phyloP scores from a whole-genome alignment of 2,797 vertebrate species.

The Sebastes vulpes region DNA sequence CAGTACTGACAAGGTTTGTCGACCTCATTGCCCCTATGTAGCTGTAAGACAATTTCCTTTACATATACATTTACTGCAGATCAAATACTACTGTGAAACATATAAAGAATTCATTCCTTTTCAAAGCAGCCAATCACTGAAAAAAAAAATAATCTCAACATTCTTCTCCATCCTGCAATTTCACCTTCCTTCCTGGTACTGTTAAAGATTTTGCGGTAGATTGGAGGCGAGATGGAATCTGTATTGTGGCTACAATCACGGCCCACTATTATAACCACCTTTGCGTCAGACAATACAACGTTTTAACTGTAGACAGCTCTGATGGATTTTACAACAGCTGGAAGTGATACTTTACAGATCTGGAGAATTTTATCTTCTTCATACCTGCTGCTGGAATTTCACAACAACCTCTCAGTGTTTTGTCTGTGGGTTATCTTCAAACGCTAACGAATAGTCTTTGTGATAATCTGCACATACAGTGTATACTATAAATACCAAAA shows the following conservation, averaged over 20 bases:
- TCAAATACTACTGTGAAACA: not conserved
- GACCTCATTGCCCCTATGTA: not conserved
- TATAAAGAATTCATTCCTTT: constrained; percentile 19
- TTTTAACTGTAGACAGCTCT: constrained; percentile 74
- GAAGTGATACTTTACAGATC: constrained; percentile 75
- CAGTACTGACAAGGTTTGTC: not conserved
- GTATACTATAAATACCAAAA: not conserved
- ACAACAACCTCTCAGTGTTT: constrained; percentile 73
- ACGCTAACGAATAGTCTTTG: constrained; percentile 23
- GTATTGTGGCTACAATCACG: constrained; percentile 88
- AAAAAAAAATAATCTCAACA: constrained; percentile 46
- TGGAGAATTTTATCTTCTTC: constrained; percentile 67
- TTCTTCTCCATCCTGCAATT: constrained; percentile 47
- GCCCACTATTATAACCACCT: constrained; percentile 69
- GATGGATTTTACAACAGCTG: constrained; percentile 78
- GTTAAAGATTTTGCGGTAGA: constrained; percentile 77
- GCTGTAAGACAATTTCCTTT: not conserved
- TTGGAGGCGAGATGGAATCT: constrained; percentile 77
- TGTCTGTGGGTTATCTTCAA: constrained; percentile 72
- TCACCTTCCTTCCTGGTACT: constrained; percentile 53
- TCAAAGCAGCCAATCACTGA: constrained; percentile 32
- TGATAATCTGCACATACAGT: constrained; percentile 31
- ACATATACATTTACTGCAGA: not conserved
- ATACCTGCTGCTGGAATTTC: constrained; percentile 60
- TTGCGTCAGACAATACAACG: constrained; percentile 80